phyloP scores from a whole-genome alignment of 2,797 vertebrate species.

The Coccyzus lansbergi region DNA sequence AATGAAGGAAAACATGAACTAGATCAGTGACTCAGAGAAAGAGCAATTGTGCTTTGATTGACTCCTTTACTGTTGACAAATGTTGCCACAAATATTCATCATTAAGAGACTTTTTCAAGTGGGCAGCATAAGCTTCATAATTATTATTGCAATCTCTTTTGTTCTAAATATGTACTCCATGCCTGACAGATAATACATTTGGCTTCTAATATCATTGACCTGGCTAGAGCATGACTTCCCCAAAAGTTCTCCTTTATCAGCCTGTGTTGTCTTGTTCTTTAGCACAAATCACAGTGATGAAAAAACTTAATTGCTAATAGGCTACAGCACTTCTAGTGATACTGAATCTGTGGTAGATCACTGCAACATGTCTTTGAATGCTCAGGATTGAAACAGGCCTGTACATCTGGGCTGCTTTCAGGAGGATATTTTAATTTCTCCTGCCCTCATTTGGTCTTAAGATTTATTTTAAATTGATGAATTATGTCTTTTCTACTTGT shows the following conservation, averaged over 20 bases:
- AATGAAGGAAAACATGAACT: background rate
- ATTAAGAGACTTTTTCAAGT: background rate
- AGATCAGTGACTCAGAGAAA: background rate
- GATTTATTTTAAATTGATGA: background rate
- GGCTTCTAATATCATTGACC: background rate
- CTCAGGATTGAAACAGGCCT: background rate
- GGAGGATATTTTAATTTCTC: background rate
- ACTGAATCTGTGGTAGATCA: rapidly evolving
- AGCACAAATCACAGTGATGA: background rate
- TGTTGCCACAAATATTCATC: background rate
- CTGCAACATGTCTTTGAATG: background rate
- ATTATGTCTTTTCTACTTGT: background rate
- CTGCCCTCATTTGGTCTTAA: background rate
- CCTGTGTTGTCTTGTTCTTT: background rate
- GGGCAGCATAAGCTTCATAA: background rate
- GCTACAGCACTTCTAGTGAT: background rate
- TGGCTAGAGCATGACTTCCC: background rate
- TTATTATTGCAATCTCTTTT: background rate
- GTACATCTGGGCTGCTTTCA: background rate
- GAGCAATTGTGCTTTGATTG: background rate
- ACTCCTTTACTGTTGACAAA: background rate
- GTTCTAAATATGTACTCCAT: background rate
- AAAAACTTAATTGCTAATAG: background rate
- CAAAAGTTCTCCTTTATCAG: background rate
- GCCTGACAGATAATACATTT: background rate